Conservation (phyloP, 2,797 vertebrate genomes). For the Urosaurus nigricauda region DNA sequence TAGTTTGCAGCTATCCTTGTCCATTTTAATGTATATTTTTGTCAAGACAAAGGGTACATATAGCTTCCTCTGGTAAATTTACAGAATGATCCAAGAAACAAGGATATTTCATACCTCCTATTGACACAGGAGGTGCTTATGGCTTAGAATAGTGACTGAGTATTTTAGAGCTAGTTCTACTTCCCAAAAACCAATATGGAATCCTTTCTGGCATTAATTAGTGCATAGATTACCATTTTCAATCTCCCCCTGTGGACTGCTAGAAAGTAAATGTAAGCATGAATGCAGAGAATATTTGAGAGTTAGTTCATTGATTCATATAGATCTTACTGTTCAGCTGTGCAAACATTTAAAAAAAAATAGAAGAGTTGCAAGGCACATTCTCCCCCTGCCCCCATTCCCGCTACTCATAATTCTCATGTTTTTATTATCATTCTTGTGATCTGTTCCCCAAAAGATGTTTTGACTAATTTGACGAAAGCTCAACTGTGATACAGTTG, state of each 20-base stretch:
- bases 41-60: not conserved
- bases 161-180: constrained; percentile 14
- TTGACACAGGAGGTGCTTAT: not conserved
- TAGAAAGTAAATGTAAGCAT: not conserved
- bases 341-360: not conserved
- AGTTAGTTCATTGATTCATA: constrained; percentile 23
- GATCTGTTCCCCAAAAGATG: not conserved
- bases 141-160: not conserved
- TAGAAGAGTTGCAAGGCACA: not conserved
- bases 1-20: not conserved
- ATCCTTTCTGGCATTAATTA: constrained; percentile 12
- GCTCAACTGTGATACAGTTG: not conserved
- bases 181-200: constrained; percentile 20
- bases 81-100: not conserved
- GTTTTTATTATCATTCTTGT: not conserved
- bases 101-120: not conserved
- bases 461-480: not conserved
- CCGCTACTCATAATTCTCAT: not conserved
- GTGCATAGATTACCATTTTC: constrained; percentile 35
- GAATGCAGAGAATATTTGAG: not conserved
- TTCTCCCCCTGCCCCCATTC: not conserved
- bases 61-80: not conserved
- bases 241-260: not conserved
- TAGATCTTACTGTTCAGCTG: not conserved
- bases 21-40: not conserved